phyloP scores from a whole-genome alignment of 2,888 invertebrate species.

The Melanophora roralis region DNA sequence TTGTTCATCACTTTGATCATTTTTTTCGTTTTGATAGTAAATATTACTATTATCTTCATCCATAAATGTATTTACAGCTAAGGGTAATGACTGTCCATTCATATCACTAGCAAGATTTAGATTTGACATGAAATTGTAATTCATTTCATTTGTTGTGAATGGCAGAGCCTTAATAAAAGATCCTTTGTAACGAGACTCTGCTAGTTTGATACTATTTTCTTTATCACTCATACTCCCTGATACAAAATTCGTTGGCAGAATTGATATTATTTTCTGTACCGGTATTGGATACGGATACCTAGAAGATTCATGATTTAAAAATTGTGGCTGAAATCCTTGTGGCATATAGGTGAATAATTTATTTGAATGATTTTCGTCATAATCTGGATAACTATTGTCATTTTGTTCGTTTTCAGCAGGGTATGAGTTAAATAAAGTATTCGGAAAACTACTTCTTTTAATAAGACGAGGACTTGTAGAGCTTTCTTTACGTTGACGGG shows the following conservation, averaged over 20 bases:
- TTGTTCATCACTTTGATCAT: not conserved
- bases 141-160: not conserved
- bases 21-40: not conserved
- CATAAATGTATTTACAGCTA: not conserved
- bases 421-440: slow-evolving; percentile 39
- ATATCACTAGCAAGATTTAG: not conserved
- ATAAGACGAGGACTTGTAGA: slow-evolving; percentile 7
- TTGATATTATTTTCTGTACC: not conserved
- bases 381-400: slow-evolving; percentile 10
- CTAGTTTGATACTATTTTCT: too few relatives aligned
- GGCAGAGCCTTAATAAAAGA: not conserved
- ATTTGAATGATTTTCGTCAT: not conserved
- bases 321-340: slow-evolving; percentile 66
- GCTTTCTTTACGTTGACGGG: slow-evolving; percentile 36
- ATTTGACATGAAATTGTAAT: not conserved
- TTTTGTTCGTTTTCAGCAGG: not conserved
- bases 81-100: not conserved
- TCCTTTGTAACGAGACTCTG: not conserved
- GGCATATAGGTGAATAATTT: slow-evolving; percentile 65
- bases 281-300: not conserved
- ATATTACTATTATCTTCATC: not conserved
- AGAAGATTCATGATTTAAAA: not conserved
- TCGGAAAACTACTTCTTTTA: slow-evolving; percentile 65
- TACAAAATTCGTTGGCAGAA: not conserved
- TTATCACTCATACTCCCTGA: not conserved